These are phyloP conservation scores for Silurus aristotelis DNA, from an alignment of 2,797 vertebrate species.

Conservation along the genomic window DNA sequence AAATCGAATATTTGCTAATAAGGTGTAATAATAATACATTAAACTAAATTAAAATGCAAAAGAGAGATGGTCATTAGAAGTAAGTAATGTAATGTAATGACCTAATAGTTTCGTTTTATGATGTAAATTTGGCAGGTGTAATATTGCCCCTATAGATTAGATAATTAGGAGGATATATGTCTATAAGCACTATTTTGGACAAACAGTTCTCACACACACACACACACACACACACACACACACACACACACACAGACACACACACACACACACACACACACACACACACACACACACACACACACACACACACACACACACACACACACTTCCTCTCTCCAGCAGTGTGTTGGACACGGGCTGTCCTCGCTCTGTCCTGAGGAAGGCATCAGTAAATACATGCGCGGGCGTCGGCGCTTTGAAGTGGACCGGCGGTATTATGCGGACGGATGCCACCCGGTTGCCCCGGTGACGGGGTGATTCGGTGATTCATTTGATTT, in stretches of 20 bases:
- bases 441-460: constrained; percentile 77
- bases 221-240: too few relatives aligned
- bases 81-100: background rate
- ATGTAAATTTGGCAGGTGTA: too few relatives aligned
- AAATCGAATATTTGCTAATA: background rate
- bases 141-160: too few relatives aligned
- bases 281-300: too few relatives aligned
- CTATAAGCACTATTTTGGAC: background rate
- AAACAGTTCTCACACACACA: too few relatives aligned
- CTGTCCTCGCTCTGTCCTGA: constrained; percentile 71
- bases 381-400: constrained; percentile 79
- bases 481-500: constrained; percentile 67
- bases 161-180: background rate
- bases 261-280: too few relatives aligned
- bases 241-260: too few relatives aligned
- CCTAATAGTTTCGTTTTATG: background rate
- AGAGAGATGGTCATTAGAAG: background rate
- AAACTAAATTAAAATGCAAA: background rate
- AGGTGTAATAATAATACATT: too few relatives aligned
- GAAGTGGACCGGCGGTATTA: constrained; percentile 83
- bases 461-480: constrained; percentile 85
- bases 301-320: too few relatives aligned
- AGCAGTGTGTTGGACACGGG: constrained; percentile 60
- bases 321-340: background rate
- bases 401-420: constrained; percentile 71